Evolutionary conservation across 64 coral and sea anemone species (phyloP), one percentile per base, ranked within the genome.

Genomic region (Stylophora pistillata): DNA sequence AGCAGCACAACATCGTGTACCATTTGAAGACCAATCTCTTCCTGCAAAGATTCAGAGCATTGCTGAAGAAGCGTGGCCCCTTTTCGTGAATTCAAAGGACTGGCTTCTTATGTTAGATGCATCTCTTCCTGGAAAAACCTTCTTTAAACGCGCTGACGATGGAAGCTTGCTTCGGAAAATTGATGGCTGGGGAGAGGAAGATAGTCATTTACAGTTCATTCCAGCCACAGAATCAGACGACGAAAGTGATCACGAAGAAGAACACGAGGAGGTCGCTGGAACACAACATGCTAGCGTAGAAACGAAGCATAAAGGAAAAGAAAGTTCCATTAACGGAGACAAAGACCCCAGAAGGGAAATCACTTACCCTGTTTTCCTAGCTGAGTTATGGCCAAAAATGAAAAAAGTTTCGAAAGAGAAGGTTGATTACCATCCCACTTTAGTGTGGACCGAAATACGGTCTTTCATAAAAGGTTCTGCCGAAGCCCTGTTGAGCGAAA

Each of bases 401-500:
- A 78, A 80, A 17, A 99, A 95, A 47, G 75, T 71, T 29, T 84
- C 32, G 34, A 84, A 84, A 30, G 57, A 52, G 15, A 89, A 95
- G 79, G 58, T 78, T 71, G 71, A 84, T n/a, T 99, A 78, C 55
- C 97, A 99, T 62, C 93, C 97, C 47, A 99, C 93, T 64, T 92
- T 99, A 17, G 93, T 99, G 23, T 99, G 97, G 97, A 99, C 89
- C 21, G 97, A 99, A 72, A 99, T 99, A 79, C 83, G 93, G 66
- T 95, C 97, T 3, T 99, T 99, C 32, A 99, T 99, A 47, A 99
- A 99, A 87, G 97, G 97, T 27, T 99, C 97, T 84, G 97, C 76
- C n/a, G 97, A 99, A 74, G 90, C 96, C 13, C 90, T 98, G 32
- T 9, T 74, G 76, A 68, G 73, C 10, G 83, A 95, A 0, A 58